Conservation (phyloP, 2,797 vertebrate species). For the Spheniscus humboldti region DNA sequence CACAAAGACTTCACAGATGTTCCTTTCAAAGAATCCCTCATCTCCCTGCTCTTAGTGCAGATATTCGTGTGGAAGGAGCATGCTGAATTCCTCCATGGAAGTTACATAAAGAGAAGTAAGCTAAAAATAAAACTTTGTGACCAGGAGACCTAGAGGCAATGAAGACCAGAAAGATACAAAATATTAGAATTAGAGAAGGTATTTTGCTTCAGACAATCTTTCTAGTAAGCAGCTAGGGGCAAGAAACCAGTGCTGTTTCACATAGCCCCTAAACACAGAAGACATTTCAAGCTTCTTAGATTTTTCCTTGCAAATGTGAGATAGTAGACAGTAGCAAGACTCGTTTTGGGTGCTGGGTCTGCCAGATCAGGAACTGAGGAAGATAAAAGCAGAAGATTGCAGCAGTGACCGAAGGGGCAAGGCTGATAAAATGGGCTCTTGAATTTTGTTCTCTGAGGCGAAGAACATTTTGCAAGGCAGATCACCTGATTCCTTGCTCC, state of each 20-base stretch:
- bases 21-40: slow-evolving; percentile 1
- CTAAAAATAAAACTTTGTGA: background rate
- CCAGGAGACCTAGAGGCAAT: background rate
- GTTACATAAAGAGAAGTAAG: background rate
- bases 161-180: background rate
- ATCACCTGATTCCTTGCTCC: slow-evolving; percentile 46
- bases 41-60: background rate
- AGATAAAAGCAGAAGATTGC: slow-evolving; percentile 21
- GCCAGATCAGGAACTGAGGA: background rate
- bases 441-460: slow-evolving; percentile 46
- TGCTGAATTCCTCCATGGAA: background rate
- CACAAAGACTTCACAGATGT: background rate
- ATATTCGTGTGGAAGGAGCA: background rate
- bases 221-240: background rate
- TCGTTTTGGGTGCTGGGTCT: background rate
- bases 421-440: slow-evolving; percentile 12
- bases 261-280: background rate
- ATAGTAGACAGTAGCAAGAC: background rate
- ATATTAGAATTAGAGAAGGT: background rate
- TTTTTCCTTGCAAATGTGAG: background rate
- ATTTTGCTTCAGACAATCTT: background rate
- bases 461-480: slow-evolving; percentile 25
- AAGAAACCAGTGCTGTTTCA: background rate
- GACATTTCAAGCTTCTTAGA: background rate
- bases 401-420: background rate